These are phyloP conservation scores for Hybognathus amarus DNA, from an alignment of 2,797 vertebrate genomes.

Conservation along the genomic window DNA sequence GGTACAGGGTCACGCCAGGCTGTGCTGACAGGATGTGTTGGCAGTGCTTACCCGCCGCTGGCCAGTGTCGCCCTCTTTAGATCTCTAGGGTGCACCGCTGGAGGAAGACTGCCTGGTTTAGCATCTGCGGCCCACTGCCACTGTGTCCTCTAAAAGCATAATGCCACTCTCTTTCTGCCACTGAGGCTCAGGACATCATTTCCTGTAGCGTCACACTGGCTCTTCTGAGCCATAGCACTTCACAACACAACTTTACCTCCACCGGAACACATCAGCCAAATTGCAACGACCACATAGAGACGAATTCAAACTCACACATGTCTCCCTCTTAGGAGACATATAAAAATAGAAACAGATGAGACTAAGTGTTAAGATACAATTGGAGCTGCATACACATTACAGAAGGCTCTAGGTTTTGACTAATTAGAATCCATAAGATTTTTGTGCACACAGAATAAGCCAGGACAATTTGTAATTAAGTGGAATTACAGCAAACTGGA, in stretches of 20 bases:
- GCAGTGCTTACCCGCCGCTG: slow-evolving; percentile 47
- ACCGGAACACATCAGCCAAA: slow-evolving; percentile 21
- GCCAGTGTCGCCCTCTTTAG: slow-evolving; percentile 40
- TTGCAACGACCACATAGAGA: slow-evolving; percentile 1
- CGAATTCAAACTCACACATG: neutral
- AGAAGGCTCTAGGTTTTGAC: neutral
- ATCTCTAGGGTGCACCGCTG: slow-evolving; percentile 23
- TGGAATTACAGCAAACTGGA: neutral
- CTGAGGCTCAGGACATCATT: slow-evolving; percentile 21
- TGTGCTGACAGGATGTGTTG: slow-evolving; percentile 58
- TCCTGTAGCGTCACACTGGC: slow-evolving; percentile 22
- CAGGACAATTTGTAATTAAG: neutral
- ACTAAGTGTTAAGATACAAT: neutral
- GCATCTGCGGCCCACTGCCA: slow-evolving; percentile 18
- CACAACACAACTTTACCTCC: slow-evolving; percentile 11
- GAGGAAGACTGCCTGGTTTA: slow-evolving; percentile 35
- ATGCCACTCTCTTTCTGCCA: slow-evolving; percentile 33
- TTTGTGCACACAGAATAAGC: too few species aligned
- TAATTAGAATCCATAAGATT: neutral
- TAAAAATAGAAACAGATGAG: slow-evolving; percentile 13
- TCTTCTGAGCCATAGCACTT: slow-evolving; percentile 28
- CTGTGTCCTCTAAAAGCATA: slow-evolving; percentile 18
- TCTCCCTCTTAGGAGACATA: neutral
- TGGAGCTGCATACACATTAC: neutral
- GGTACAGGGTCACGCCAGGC: slow-evolving; percentile 37